Conservation (phyloP, 2,888 invertebrate genomes). For the Auanema freiburgensis region DNA sequence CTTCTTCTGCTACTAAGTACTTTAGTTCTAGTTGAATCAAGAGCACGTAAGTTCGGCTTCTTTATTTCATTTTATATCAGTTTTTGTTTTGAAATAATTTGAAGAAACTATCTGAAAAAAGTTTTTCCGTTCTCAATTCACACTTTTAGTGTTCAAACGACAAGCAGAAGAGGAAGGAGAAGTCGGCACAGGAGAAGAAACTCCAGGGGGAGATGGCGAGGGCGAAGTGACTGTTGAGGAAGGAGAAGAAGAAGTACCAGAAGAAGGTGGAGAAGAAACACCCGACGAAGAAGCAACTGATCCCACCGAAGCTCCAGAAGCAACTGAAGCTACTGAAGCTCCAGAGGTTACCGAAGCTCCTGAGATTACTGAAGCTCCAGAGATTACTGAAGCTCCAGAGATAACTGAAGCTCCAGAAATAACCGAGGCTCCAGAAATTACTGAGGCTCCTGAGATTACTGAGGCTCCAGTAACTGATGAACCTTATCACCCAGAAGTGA, state of each 20-base stretch:
- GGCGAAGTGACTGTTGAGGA: neutral
- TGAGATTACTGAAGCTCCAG: too few relatives aligned
- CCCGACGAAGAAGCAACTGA: neutral
- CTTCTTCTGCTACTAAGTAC: too few relatives aligned
- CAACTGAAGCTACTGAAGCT: too few relatives aligned
- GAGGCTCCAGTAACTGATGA: too few relatives aligned
- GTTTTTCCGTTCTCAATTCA: neutral
- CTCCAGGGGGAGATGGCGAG: neutral
- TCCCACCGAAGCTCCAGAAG: neutral
- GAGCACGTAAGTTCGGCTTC: neutral
- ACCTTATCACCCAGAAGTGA: too few relatives aligned
- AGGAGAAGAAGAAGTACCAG: constrained; percentile 3
- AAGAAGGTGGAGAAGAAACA: neutral
- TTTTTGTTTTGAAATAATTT: neutral
- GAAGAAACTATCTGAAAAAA: too few relatives aligned
- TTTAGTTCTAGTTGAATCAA: too few relatives aligned
- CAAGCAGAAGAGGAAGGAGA: constrained; percentile 4
- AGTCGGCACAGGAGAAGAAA: neutral
- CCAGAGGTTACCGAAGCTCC: too few relatives aligned
- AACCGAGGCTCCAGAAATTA: too few relatives aligned
- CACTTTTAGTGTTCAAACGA: neutral
- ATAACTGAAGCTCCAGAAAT: too few relatives aligned
- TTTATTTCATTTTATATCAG: neutral
- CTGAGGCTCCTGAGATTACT: too few relatives aligned
- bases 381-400: too few relatives aligned